phyloP scores from a whole-genome alignment of 1,140 invertebrate species.

The Metaphire vulgaris region DNA sequence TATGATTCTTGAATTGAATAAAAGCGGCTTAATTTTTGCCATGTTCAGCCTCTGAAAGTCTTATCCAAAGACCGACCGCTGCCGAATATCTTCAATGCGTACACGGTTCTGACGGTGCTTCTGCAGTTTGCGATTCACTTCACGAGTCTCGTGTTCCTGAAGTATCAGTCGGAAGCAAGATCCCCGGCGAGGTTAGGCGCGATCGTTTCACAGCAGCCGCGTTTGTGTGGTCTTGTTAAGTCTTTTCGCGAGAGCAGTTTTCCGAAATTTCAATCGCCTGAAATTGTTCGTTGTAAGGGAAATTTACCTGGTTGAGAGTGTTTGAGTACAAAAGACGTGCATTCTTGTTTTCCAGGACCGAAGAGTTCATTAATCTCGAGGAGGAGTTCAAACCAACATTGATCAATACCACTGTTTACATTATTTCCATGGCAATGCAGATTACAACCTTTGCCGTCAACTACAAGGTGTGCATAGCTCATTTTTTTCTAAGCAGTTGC shows the following conservation, averaged over 20 bases:
- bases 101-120: slow-evolving; percentile 91
- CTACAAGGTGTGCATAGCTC: slow-evolving; percentile 71
- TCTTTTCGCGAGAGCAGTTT: no score
- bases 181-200: slow-evolving; percentile 39
- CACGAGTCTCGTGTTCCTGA: slow-evolving; percentile 78
- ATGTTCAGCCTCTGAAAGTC: slow-evolving; percentile 80
- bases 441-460: slow-evolving; percentile 98
- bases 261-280: no score
- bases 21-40: no score
- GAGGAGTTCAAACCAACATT: slow-evolving; percentile 85
- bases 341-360: slow-evolving; percentile 32
- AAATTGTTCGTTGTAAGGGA: no score
- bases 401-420: slow-evolving; percentile 95
- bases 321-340: no score
- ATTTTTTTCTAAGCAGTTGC: neutral
- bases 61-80: slow-evolving; percentile 88
- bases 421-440: slow-evolving; percentile 94
- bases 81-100: slow-evolving; percentile 97
- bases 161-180: slow-evolving; percentile 52
- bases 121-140: slow-evolving; percentile 95
- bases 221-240: no score
- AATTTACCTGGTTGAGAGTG: no score
- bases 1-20: no score
- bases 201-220: no score
- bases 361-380: slow-evolving; percentile 64